These are phyloP conservation scores for Cremastobaeus sp. DNA, from an alignment of 2,888 invertebrate genomes.

Conservation along the genomic window DNA sequence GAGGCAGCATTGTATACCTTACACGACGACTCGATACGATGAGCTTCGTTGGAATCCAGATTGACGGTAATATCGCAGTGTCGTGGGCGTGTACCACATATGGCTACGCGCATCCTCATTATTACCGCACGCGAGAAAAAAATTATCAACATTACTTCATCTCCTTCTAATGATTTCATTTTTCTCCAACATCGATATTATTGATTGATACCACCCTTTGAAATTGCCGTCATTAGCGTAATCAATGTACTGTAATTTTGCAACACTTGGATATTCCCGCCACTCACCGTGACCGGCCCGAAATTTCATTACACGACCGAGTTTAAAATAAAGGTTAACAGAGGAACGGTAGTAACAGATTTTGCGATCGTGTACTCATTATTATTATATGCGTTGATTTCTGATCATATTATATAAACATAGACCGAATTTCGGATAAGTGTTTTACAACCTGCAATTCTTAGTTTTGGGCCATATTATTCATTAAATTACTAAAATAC, in stretches of 20 bases:
- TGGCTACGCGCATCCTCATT: conserved; percentile 39
- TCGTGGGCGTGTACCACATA: conserved; percentile 48
- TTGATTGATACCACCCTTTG: conserved; percentile 43
- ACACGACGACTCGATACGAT: conserved; percentile 40
- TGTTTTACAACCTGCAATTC: no score
- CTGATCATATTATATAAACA: neutral
- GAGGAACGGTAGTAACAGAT: conserved; percentile 28
- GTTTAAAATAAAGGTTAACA: neutral
- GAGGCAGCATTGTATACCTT: conserved; percentile 48
- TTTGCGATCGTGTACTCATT: conserved; percentile 20
- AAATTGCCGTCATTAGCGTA: conserved; percentile 46
- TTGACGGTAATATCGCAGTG: conserved; percentile 53
- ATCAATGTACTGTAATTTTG: conserved; percentile 30
- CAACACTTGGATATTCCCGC: conserved; percentile 11
- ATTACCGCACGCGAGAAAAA: conserved; percentile 52
- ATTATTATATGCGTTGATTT: neutral
- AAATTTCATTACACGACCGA: conserved; percentile 40
- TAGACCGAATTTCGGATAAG: no score
- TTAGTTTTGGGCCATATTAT: no score
- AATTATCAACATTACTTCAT: conserved; percentile 46
- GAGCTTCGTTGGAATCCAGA: conserved; percentile 54
- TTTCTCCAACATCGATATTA: conserved; percentile 39
- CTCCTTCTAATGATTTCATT: conserved; percentile 42
- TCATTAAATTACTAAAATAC: no score
- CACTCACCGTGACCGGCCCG: conserved; percentile 29